Base-by-base conservation (phyloP, 23 tunicate species). In the Botrylloides violaceus region DNA sequence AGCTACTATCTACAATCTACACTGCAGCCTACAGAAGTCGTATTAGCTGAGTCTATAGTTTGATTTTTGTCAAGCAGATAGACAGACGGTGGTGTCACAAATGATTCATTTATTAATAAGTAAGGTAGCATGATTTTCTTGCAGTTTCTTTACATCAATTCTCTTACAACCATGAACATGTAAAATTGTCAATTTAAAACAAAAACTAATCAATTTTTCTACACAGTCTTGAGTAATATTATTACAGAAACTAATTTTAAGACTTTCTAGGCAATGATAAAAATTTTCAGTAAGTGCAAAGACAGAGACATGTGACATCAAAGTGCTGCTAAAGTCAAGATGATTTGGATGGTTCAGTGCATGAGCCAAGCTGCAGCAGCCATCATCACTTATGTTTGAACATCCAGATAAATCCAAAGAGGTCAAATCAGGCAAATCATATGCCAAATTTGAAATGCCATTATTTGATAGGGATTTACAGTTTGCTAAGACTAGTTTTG, bases 191-290 rank as follows among this genome's bases (percentile, higher is more conserved):
- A 84, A 43, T 1, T 59, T 38, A 3, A 26, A 38, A 36, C 83
- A 60, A 37, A 65, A 61, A 24, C 58, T 55, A n/a, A 84, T 49
- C 70, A 84, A 72, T 7, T 72, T 49, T 3, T 22, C 20, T 33
- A 84, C 38, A 58, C 76, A 78, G 23, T 36, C 36, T 56, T 64
- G 70, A 6, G 92, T 78, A 30, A 84, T 72, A 33, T 84, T 78
- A 50, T 78, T 66, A 55, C 92, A 84, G 65, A 84, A 84, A 77
- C 92, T 84, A 19, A 84, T 60, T 65, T 84, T 84, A 24, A 84
- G 53, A 25, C 75, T 35, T 29, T 72, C 53, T 19, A 84, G 20
- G 2, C 58, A 60, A 34, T 63, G 29, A 49, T 19, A 28, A 50
- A 65, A 57, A 38, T 58, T 31, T 19, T 71, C 75, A 47, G 71